Evolutionary conservation across 2,113 vertebrate genomes (phyloP).

Genomic region (Neofelis nebulosa): DNA sequence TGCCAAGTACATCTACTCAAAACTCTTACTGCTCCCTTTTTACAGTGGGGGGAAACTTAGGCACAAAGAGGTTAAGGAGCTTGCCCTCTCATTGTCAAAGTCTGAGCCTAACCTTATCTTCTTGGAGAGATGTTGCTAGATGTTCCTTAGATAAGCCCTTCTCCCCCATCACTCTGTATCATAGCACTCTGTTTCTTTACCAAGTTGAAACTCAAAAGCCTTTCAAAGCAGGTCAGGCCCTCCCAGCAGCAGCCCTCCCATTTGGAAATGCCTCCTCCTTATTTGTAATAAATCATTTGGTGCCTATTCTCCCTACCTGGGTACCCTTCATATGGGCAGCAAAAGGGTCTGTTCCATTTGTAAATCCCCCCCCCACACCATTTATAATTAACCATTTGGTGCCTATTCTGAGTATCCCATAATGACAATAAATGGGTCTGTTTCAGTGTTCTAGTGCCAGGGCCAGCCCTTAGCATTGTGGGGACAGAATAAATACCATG

Average conservation of each 20-base stretch:
- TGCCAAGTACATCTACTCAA: background rate
- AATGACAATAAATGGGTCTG: background rate
- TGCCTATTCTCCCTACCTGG: background rate
- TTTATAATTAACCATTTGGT: background rate
- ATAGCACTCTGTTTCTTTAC: background rate
- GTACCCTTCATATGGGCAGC: background rate
- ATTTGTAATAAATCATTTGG: background rate
- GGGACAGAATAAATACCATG: background rate
- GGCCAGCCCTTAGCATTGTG: background rate
- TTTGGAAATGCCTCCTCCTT: background rate
- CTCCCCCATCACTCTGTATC: background rate
- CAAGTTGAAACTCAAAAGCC: background rate
- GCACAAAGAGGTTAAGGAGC: background rate
- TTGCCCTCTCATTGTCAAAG: background rate
- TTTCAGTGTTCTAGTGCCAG: background rate
- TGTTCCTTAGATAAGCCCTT: background rate
- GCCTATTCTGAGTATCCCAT: background rate
- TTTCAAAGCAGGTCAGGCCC: background rate
- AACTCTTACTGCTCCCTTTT: background rate
- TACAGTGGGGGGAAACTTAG: background rate
- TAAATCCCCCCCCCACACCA: background rate
- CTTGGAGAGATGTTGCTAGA: background rate
- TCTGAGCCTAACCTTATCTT: background rate
- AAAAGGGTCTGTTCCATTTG: background rate
- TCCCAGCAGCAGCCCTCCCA: background rate